Conservation (phyloP, 2,888 invertebrate genomes). For the Phymatocera aterrima region DNA sequence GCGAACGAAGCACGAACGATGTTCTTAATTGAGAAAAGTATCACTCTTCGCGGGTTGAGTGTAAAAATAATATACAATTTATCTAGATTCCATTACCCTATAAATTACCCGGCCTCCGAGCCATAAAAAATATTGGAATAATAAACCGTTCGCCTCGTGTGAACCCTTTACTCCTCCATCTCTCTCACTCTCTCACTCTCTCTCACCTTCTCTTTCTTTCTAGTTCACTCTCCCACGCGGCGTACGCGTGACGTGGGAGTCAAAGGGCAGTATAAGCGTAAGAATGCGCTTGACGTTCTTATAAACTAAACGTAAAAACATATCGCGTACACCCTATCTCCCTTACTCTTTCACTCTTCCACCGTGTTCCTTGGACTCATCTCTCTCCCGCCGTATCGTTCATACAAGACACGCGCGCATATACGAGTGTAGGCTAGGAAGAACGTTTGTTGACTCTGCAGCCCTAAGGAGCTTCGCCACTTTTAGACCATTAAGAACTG, state of each 20-base stretch:
- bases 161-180: constrained; percentile 59
- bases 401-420: constrained; percentile 21
- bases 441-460: constrained; percentile 13
- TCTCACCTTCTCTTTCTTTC: neutral
- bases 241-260: constrained; percentile 43
- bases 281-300: constrained; percentile 41
- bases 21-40: neutral
- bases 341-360: neutral
- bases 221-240: constrained; percentile 39
- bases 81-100: constrained; percentile 69
- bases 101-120: constrained; percentile 63
- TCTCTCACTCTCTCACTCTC: neutral
- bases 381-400: neutral
- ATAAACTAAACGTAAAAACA: constrained; percentile 37
- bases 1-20: no score
- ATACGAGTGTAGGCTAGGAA: neutral
- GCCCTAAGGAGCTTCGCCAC: constrained; percentile 24
- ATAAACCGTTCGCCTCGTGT: constrained; percentile 63
- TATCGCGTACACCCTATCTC: constrained; percentile 17
- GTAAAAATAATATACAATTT: constrained; percentile 42
- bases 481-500: neutral
- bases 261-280: constrained; percentile 23
- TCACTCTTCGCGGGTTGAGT: constrained; percentile 12
- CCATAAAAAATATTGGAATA: constrained; percentile 68
- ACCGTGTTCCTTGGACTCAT: neutral